A percentile compares a stretch with the other conserved stretches of the same genome.
Evolutionary conservation across 2,888 invertebrate genomes (phyloP).

Genomic region (Rhogogaster chlorosoma): DNA sequence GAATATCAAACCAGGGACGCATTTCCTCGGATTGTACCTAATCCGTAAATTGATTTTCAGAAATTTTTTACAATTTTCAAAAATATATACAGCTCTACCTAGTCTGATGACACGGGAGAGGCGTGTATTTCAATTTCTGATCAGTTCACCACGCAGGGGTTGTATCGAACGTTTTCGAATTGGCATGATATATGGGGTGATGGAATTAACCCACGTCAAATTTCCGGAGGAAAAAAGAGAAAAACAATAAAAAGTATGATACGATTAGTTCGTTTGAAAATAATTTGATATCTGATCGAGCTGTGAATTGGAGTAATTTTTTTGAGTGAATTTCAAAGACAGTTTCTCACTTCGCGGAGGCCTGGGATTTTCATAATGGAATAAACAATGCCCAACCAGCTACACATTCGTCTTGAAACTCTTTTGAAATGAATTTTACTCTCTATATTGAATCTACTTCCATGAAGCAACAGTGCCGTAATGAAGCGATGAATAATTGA

Average conservation of each 20-base stretch:
- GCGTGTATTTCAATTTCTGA: neutral
- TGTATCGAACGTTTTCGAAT: neutral
- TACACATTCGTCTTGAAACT: constrained; percentile 5
- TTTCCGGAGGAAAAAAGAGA: neutral
- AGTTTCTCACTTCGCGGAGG: neutral
- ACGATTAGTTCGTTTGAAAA: neutral
- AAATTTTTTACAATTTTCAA: neutral
- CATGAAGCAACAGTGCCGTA: constrained; percentile 25
- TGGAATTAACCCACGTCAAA: neutral
- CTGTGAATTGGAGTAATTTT: constrained; percentile 1
- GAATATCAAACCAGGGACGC: neutral
- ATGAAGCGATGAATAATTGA: constrained; percentile 38
- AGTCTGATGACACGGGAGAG: neutral
- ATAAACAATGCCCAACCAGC: constrained; percentile 7
- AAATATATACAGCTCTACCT: neutral
- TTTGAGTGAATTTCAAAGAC: neutral
- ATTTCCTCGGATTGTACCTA: neutral
- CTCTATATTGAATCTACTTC: constrained; percentile 28
- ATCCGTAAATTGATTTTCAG: neutral
- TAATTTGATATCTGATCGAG: neutral
- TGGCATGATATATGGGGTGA: neutral
- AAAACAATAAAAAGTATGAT: neutral
- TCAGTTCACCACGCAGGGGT: neutral
- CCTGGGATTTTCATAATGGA: constrained; percentile 16
- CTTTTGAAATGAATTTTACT: constrained; percentile 14